Base-by-base conservation (phyloP, 2,113 vertebrate species). In the Camelus bactrianus region DNA sequence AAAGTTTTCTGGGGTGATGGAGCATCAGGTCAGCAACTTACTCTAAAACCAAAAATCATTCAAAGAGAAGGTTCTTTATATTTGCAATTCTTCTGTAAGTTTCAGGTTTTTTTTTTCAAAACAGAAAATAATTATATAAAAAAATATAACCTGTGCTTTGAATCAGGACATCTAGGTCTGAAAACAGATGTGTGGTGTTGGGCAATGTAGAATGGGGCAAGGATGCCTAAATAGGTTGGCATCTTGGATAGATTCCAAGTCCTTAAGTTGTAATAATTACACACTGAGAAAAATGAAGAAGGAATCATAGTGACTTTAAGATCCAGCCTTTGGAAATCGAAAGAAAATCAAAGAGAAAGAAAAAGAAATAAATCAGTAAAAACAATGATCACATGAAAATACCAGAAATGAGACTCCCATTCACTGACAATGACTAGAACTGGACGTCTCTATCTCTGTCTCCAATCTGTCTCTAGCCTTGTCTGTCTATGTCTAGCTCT, bases 211-310 rank as follows among this genome's bases (percentile, higher is more conserved):
- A 30, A 46, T 54, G 20, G 32, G 28, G 32, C 20, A 50, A 80
- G 10, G 3, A 17, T 89, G 8, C n/a, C 83, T 79, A 84, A 52
- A 48, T 72, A 35, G n/a, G 3, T 38, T 73, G 32, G 32, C 54
- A 52, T 38, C 72, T 75, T 60, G 32, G 17, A 38, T 2, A 48
- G 28, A 72, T 72, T 38, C 30, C 2, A 62, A 54, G 26, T 70
- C 46, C 30, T 67, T 2, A 0, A 82, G 3, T 26, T 87, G 42
- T 86, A 54, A 76, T 38, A 82, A 79, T 32, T 62, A 52, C 12
- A 65, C 15, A 65, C 19, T 64, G 80, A 91, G 42, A 87, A 91
- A 89, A 92, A 54, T 84, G 32, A 58, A 90, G 56, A 93, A 81
- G 15, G 26, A 58, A 86, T 60, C 32, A 24, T 60, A 84, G 32